These are phyloP conservation scores for Auanema freiburgensis DNA, from an alignment of 2,888 invertebrate genomes.

Conservation along the genomic window DNA sequence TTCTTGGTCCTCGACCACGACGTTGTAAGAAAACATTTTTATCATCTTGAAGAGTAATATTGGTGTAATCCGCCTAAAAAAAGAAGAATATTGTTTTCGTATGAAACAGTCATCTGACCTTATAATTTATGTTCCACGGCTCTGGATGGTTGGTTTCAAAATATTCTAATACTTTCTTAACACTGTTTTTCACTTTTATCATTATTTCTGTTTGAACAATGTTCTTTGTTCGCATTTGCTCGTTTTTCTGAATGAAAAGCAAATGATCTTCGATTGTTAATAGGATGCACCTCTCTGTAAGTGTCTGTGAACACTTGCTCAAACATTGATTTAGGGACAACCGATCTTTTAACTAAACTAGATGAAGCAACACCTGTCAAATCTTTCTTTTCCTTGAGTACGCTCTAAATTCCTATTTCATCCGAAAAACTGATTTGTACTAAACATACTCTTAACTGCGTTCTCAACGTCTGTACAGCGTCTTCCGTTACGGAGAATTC, in stretches of 20 bases:
- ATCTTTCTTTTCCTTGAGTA: no score
- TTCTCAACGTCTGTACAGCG: constrained; percentile 50
- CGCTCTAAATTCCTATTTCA: no score
- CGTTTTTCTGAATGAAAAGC: neutral
- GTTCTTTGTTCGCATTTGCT: constrained; percentile 74
- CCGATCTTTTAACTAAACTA: no score
- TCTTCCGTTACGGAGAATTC: constrained; percentile 62
- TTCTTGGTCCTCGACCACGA: constrained; percentile 80
- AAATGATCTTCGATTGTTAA: neutral
- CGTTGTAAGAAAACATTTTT: constrained; percentile 93
- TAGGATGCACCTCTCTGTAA: neutral
- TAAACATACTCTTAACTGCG: constrained; percentile 37
- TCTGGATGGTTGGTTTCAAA: constrained; percentile 74
- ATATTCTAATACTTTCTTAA: constrained; percentile 88
- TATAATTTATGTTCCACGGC: no score
- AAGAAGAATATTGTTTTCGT: neutral
- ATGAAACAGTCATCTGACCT: neutral
- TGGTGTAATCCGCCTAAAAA: constrained; percentile 81
- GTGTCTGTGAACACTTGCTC: no score
- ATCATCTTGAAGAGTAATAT: constrained; percentile 91
- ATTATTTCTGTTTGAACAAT: constrained; percentile 95
- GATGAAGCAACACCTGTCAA: no score
- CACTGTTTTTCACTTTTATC: constrained; percentile 94
- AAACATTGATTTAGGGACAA: no score
- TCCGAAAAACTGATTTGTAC: no score